Base-by-base conservation (phyloP, 2,888 invertebrate genomes). In the Omphaloscelis lunosa region DNA sequence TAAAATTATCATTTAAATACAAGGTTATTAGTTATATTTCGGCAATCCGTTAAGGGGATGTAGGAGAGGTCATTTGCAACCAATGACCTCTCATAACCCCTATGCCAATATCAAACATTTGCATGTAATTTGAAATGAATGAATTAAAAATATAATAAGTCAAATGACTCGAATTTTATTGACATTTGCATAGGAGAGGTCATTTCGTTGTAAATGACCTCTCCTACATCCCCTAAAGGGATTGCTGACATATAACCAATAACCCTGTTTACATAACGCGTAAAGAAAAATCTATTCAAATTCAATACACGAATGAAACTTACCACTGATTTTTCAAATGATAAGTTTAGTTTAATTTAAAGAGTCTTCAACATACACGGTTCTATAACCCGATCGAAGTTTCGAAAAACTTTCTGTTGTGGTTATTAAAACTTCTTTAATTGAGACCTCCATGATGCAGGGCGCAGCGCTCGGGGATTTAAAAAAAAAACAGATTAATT, bases 361-460 rank as follows among this genome's bases (percentile, higher is more conserved):
- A 39, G 34, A 59, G 12, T 41, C 23, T 56, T 39, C 12, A 77
- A 53, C 29, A 34, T 27, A 78, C 29, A 61, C 20, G 29, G 20
- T 45, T 65, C 45, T 65, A 34, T 69, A 65, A 65, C 48, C 48
- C 58, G 39, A 48, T 45, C 59, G 51, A 77, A 69, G 66, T 67
- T 41, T 5, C 8, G 62, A 61, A 66, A 67, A 62, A 39, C 61
- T 72, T 75, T 72, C 20, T 12, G 62, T 68, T 72, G 48, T 65
- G 27, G 56, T 72, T 79, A 72, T 72, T 80, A 79, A 83, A 72
- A 80, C 67, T 79, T 72, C 27, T 83, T 79, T 79, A 79, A 79
- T 79, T 83, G 72, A 58, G 39, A 67, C 51, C 58, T 79, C 45
- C 17, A 63, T 53, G 39, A 29, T 45, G 71, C 45, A 71, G 29